Evolutionary conservation across 2,113 vertebrate species (phyloP).

Genomic region (Rhinogobius similis): DNA sequence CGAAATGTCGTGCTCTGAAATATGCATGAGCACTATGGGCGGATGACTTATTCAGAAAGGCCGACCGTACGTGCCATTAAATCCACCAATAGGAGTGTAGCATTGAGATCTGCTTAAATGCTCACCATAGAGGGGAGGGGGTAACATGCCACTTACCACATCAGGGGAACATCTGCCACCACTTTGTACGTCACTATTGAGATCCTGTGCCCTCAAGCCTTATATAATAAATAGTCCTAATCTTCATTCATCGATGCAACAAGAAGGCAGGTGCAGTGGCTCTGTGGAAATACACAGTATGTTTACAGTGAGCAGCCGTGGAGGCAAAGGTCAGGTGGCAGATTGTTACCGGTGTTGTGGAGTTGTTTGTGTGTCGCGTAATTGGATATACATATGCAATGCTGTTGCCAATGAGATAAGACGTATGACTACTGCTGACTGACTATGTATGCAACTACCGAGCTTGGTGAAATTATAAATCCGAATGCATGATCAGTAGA

Average conservation of each 20-base stretch:
- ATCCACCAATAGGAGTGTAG: slow-evolving; percentile 42
- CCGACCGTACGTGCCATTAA: slow-evolving; percentile 64
- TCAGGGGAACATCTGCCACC: slow-evolving; percentile 57
- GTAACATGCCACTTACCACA: slow-evolving; percentile 29
- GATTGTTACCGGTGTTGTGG: background rate
- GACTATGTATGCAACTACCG: background rate
- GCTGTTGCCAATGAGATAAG: background rate
- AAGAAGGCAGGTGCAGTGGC: slow-evolving; percentile 13
- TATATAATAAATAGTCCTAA: slow-evolving; percentile 56
- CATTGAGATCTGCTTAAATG: slow-evolving; percentile 31
- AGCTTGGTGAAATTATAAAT: too few species aligned
- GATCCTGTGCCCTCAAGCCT: slow-evolving; percentile 18
- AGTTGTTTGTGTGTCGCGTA: background rate
- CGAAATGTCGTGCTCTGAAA: slow-evolving; percentile 68
- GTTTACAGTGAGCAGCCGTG: slow-evolving; percentile 20
- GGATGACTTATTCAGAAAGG: slow-evolving; percentile 75
- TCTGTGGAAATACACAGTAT: slow-evolving; percentile 19
- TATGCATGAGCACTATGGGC: slow-evolving; percentile 70
- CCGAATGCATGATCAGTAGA: too few species aligned
- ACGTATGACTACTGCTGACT: background rate
- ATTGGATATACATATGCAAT: background rate
- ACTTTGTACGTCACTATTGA: slow-evolving; percentile 40
- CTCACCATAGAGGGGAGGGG: slow-evolving; percentile 30
- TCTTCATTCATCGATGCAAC: slow-evolving; percentile 34
- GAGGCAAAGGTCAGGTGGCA: slow-evolving; percentile 27